Evolutionary conservation across 2,113 vertebrate species (phyloP).

Genomic region (Clupea harengus): DNA sequence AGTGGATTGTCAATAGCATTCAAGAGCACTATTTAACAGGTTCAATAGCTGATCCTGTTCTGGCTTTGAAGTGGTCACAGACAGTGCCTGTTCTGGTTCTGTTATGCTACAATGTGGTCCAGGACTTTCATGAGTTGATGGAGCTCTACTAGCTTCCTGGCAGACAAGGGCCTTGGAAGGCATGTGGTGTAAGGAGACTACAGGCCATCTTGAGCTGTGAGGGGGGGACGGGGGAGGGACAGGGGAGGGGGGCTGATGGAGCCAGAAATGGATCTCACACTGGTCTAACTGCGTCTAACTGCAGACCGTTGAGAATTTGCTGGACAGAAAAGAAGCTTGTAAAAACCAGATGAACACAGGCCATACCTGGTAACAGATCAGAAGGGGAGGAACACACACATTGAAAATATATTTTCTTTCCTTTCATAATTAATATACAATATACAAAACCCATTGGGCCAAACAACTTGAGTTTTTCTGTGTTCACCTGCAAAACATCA

Average conservation of each 20-base stretch:
- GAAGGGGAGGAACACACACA: not conserved
- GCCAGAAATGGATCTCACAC: not conserved
- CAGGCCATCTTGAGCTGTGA: no score
- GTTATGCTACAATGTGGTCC: no score
- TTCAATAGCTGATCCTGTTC: not conserved
- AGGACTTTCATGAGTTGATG: no score
- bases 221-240: no score
- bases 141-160: no score
- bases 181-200: no score
- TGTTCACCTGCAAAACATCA: not conserved
- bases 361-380: not conserved
- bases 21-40: no score
- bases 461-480: not conserved
- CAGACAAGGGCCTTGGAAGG: no score
- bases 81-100: no score
- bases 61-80: no score
- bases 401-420: not conserved
- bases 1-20: no score
- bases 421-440: not conserved
- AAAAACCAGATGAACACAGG: not conserved
- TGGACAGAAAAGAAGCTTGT: not conserved
- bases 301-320: not conserved
- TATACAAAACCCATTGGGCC: not conserved
- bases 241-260: no score
- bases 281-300: not conserved